Conservation (phyloP, 2,113 vertebrate species). For the Chaenocephalus aceratus region DNA sequence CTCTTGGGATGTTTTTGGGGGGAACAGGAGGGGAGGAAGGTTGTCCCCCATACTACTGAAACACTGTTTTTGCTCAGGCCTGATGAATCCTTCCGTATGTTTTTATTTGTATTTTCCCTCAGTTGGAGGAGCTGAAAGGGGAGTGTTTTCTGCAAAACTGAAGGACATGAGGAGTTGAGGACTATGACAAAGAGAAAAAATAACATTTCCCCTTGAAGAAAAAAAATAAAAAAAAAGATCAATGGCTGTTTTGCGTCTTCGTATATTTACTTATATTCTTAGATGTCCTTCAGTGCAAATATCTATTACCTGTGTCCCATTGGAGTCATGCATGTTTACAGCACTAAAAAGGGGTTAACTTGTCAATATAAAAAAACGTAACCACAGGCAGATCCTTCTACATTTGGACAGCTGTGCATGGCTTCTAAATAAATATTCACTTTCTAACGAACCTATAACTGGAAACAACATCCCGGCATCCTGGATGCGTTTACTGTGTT, state of each 20-base stretch:
- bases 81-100: slow-evolving; percentile 77
- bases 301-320: neutral
- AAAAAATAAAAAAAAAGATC: slow-evolving; percentile 76
- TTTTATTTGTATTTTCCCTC: slow-evolving; percentile 79
- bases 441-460: neutral
- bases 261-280: slow-evolving; percentile 29
- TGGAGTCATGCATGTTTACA: neutral
- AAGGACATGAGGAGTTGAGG: slow-evolving; percentile 73
- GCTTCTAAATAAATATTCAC: neutral
- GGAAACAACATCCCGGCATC: neutral
- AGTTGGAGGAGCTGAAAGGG: slow-evolving; percentile 76
- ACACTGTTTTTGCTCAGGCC: slow-evolving; percentile 83
- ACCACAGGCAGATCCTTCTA: slow-evolving; percentile 3
- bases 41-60: slow-evolving; percentile 79
- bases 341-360: neutral
- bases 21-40: slow-evolving; percentile 46
- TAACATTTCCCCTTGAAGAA: slow-evolving; percentile 82
- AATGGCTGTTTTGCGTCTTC: slow-evolving; percentile 70
- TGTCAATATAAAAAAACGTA: neutral
- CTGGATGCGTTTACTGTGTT: neutral
- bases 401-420: slow-evolving; percentile 5
- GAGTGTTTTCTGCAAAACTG: slow-evolving; percentile 63
- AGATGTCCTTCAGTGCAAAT: neutral
- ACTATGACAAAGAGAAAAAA: slow-evolving; percentile 83
- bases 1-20: slow-evolving; percentile 67